Base-by-base conservation (phyloP, 2,797 vertebrate species). In the Bryconaethiops microstoma region DNA sequence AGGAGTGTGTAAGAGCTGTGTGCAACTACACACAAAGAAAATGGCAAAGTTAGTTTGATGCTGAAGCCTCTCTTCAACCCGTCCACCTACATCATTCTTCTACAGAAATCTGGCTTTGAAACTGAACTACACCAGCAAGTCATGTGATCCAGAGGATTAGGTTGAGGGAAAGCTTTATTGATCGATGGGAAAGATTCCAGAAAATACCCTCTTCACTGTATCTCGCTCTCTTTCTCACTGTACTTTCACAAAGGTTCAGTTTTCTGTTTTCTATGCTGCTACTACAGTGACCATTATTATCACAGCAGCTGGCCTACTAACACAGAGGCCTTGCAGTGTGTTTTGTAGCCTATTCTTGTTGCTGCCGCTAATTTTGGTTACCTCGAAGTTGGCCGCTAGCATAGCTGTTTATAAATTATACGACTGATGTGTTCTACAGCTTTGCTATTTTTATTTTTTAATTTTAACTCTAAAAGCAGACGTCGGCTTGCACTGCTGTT, bases 141-240 rank as follows among this genome's bases (percentile, higher is more conserved):
- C 86, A 85, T 85, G 77, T 84, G 84, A 82, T 70, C 39, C 16
- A 25, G 62, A 71, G 80, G 74, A 80, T 82, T 78, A 82, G 64
- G 72, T 76, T 64, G 75, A 83, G 81, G 82, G 83, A 84, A 84
- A 84, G 82, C 82, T 84, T 77, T 86, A 86, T 87, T 84, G 86
- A 87, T 86, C 68, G 52, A 78, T 72, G 74, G 76, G 84, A 86
- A 77, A 70, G 54, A 73, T 84, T 87, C 86, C 86, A 86, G 81
- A 84, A 82, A 80, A 77, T 70, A 76, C 79, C 42, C 74, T 74
- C 45, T 77, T 62, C 65, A 52, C 71, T 81, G 65, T 52, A 29
- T 62, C 52, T 68, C 65, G 71, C 65, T 73, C 40, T 62, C 59
- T 65, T 29, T 67, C 17, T 59, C 13, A 57, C 55, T 60, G 42